phyloP scores from a whole-genome alignment of 2,888 invertebrate genomes.

The Drepanosiphum platanoidis region DNA sequence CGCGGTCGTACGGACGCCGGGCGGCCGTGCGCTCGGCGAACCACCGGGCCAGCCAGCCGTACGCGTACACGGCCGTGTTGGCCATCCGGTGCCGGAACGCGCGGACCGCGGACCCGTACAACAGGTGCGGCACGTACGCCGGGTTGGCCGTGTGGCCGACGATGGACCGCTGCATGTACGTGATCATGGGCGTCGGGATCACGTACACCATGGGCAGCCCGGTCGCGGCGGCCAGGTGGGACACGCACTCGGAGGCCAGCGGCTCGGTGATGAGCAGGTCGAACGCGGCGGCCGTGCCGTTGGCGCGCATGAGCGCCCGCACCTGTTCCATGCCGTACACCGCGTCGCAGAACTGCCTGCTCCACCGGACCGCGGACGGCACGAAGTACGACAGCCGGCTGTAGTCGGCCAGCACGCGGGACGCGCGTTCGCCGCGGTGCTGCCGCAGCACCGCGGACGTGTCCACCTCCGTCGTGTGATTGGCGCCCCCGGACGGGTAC shows the following conservation, averaged over 20 bases:
- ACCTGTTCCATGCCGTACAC: slow-evolving; percentile 47
- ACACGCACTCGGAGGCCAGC: slow-evolving; percentile 43
- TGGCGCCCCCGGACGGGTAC: neutral
- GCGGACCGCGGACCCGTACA: slow-evolving; percentile 33
- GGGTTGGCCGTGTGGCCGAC: slow-evolving; percentile 39
- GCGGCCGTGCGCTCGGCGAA: slow-evolving; percentile 1
- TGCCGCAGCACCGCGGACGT: slow-evolving; percentile 27
- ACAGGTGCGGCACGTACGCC: slow-evolving; percentile 40
- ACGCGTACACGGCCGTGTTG: slow-evolving; percentile 48
- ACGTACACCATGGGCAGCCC: slow-evolving; percentile 45
- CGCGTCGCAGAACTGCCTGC: slow-evolving; percentile 49
- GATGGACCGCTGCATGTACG: slow-evolving; percentile 28
- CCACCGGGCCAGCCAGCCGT: slow-evolving; percentile 9
- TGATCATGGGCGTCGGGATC: slow-evolving; percentile 42
- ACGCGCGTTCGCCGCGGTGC: slow-evolving; percentile 15
- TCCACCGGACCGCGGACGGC: slow-evolving; percentile 49
- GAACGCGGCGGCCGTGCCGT: slow-evolving; percentile 28
- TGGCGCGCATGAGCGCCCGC: slow-evolving; percentile 42
- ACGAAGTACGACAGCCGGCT: slow-evolving; percentile 50
- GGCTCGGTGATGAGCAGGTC: slow-evolving; percentile 48
- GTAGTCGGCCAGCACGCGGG: slow-evolving; percentile 24
- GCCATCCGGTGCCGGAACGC: slow-evolving; percentile 42
- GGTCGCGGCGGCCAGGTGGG: slow-evolving; percentile 18
- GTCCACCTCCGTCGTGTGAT: slow-evolving; percentile 47
- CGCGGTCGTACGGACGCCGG: slow-evolving; percentile 14